A percentile compares a stretch with the other conserved stretches of the same genome.
phyloP scores from a whole-genome alignment of 1,140 invertebrate species.

The Hyles vespertilio region DNA sequence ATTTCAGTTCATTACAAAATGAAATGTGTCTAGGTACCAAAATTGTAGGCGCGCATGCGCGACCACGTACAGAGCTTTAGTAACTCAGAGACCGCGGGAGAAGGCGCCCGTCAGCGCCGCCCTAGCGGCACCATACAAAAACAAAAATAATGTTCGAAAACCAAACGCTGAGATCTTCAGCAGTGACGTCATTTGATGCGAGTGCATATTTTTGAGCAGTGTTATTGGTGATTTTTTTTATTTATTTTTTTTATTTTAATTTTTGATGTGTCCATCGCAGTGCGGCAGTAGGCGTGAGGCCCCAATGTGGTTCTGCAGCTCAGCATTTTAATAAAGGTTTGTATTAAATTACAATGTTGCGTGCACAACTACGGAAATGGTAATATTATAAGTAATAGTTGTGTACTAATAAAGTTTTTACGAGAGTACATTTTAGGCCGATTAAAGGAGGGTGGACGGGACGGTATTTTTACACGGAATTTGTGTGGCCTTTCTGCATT shows the following conservation, averaged over 20 bases:
- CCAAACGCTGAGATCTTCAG: constrained; percentile 5
- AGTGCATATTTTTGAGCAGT: constrained; percentile 1
- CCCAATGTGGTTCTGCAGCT: constrained; percentile 8
- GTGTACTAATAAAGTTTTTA: background rate
- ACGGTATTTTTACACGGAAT: too few species aligned
- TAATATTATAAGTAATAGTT: constrained; percentile 18
- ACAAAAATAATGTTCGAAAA: constrained; percentile 51
- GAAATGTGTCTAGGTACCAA: constrained; percentile 43
- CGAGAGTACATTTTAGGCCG: too few species aligned
- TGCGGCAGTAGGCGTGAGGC: constrained; percentile 21
- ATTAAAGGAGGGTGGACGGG: too few species aligned
- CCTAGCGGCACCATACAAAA: constrained; percentile 29
- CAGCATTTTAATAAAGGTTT: constrained; percentile 48
- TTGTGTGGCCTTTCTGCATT: too few species aligned
- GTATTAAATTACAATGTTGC: constrained; percentile 65
- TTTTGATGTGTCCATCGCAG: constrained; percentile 40
- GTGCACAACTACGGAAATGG: constrained; percentile 31
- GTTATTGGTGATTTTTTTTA: constrained; percentile 25
- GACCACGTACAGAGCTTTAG: constrained; percentile 36
- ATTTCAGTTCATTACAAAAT: constrained; percentile 58
- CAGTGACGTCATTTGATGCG: background rate
- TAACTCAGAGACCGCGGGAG: constrained; percentile 33
- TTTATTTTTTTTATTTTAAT: constrained; percentile 36
- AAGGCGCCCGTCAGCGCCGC: constrained; percentile 44
- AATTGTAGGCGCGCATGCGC: constrained; percentile 45